Conservation (phyloP, 2,113 vertebrate species). For the Ceuthmochares aereus region DNA sequence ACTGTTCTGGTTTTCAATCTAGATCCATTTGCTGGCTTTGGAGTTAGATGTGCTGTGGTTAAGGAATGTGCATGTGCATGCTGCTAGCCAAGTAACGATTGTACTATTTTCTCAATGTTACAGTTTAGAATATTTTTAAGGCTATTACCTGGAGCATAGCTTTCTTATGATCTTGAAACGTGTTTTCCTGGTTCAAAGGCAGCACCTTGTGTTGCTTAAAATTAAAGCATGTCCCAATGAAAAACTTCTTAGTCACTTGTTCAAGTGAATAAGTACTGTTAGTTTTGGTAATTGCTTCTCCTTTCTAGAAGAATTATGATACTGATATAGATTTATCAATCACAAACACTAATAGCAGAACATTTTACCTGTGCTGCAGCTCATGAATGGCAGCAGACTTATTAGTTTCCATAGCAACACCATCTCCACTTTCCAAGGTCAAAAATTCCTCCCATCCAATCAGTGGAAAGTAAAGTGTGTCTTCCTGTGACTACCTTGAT, state of each 20-base stretch:
- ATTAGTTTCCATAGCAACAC: conserved; percentile 95
- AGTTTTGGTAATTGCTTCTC: conserved; percentile 39
- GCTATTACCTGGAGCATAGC: not conserved
- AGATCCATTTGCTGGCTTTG: not conserved
- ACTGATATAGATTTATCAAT: conserved; percentile 82
- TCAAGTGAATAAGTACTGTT: not conserved
- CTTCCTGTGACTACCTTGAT: conserved; percentile 56
- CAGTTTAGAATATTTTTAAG: not conserved
- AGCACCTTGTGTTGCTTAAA: not conserved
- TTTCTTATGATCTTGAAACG: not conserved
- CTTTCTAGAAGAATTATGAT: conserved; percentile 59
- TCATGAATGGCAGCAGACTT: conserved; percentile 91
- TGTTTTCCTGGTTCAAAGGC: conserved; percentile 20
- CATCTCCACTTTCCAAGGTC: conserved; percentile 93
- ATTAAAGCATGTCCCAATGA: not conserved
- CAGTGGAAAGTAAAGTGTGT: conserved; percentile 57
- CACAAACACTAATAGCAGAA: conserved; percentile 77
- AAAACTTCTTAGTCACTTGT: conserved; percentile 33
- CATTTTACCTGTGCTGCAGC: conserved; percentile 86
- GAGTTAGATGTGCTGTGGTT: not conserved
- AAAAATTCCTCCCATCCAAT: conserved; percentile 85
- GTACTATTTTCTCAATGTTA: not conserved
- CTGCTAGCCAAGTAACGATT: not conserved
- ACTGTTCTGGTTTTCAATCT: not conserved
- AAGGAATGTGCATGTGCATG: not conserved